Percentiles rank a stretch among this genome's conserved stretches.
These are phyloP conservation scores for Agapornis canus DNA, from an alignment of 2,797 vertebrate species.

Conservation along the genomic window DNA sequence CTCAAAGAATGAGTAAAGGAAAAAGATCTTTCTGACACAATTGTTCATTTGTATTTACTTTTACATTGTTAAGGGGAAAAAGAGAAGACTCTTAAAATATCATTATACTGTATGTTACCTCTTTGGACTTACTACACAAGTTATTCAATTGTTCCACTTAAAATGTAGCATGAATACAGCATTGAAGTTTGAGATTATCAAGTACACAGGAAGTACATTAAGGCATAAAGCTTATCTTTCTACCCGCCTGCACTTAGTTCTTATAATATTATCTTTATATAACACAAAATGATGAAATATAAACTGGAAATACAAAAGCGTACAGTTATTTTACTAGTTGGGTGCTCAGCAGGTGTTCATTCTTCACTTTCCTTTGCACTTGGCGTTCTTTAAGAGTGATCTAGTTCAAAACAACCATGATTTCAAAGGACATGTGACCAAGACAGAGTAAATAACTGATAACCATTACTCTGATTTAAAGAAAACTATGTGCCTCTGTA, in stretches of 20 bases:
- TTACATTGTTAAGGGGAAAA: conserved; percentile 59
- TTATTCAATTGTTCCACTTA: conserved; percentile 22
- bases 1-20: conserved; percentile 49
- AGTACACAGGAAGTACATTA: conserved; percentile 63
- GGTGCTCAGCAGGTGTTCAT: background rate
- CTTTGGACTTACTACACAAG: conserved; percentile 6
- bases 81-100: conserved; percentile 64
- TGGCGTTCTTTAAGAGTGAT: background rate
- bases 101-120: conserved; percentile 2
- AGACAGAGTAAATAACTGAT: background rate
- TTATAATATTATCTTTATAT: conserved; percentile 49
- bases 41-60: conserved; percentile 55
- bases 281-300: conserved; percentile 46
- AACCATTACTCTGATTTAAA: background rate
- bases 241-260: conserved; percentile 44
- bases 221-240: conserved; percentile 50
- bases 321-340: background rate
- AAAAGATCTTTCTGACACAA: conserved; percentile 48
- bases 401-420: background rate
- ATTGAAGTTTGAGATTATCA: conserved; percentile 41
- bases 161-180: background rate
- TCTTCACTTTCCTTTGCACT: background rate
- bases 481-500: background rate
- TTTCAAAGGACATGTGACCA: background rate
- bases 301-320: conserved; percentile 52